Evolutionary conservation across 2,797 vertebrate genomes (phyloP).

Genomic region (Nyctalus aviator): DNA sequence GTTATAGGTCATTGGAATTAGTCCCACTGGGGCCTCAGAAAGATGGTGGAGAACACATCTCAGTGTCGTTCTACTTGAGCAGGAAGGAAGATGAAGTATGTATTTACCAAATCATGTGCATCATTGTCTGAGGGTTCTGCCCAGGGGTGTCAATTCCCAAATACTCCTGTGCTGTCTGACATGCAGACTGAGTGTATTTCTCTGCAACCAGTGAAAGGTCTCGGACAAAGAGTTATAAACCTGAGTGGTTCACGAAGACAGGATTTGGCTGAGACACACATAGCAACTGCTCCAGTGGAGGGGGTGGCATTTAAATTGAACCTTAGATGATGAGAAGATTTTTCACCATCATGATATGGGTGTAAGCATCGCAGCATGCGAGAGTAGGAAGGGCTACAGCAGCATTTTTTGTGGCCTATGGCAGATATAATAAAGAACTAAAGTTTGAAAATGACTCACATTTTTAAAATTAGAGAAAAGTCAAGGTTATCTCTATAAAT

Average conservation of each 20-base stretch:
- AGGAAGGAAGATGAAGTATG: neutral
- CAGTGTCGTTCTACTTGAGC: neutral
- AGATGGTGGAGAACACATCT: neutral
- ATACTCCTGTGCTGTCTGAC: neutral
- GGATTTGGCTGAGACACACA: slow-evolving; percentile 39
- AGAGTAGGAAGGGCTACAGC: slow-evolving; percentile 54
- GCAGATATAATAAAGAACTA: slow-evolving; percentile 69
- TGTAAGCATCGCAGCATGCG: slow-evolving; percentile 48
- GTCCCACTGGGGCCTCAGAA: neutral
- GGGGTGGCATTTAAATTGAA: slow-evolving; percentile 75
- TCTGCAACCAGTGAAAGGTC: neutral
- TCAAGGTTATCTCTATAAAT: slow-evolving; percentile 77
- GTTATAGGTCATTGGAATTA: neutral
- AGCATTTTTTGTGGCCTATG: slow-evolving; percentile 48
- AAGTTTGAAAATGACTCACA: slow-evolving; percentile 73
- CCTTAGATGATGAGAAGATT: slow-evolving; percentile 62
- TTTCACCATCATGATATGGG: slow-evolving; percentile 64
- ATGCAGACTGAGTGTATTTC: neutral
- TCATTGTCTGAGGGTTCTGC: neutral
- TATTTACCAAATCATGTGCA: neutral
- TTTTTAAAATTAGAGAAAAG: slow-evolving; percentile 75
- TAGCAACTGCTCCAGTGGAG: slow-evolving; percentile 66
- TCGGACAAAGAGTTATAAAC: slow-evolving; percentile 42
- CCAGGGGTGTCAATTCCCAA: neutral
- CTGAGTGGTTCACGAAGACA: neutral